These are phyloP conservation scores for Zaprionus bogoriensis DNA, from an alignment of 2,888 invertebrate species.

Conservation along the genomic window DNA sequence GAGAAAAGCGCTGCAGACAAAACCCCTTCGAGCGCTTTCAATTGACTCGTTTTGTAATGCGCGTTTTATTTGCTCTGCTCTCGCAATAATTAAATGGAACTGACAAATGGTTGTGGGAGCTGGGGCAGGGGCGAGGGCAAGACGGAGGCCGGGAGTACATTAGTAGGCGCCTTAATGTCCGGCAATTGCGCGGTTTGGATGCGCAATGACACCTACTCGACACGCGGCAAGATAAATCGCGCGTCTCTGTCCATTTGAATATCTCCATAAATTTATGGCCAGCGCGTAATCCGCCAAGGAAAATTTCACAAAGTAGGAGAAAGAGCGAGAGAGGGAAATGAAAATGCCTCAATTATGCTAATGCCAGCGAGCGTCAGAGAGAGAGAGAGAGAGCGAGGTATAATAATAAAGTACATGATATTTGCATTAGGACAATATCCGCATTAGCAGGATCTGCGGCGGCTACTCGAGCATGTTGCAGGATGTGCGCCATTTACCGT, in stretches of 20 bases:
- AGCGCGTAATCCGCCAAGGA: background rate
- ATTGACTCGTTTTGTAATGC: constrained; percentile 60
- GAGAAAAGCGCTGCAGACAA: background rate
- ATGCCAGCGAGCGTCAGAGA: constrained; percentile 6
- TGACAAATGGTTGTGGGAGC: constrained; percentile 60
- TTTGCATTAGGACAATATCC: constrained; percentile 53
- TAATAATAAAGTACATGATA: constrained; percentile 50
- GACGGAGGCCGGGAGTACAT: no score
- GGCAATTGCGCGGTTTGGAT: no score
- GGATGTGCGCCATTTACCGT: constrained; percentile 47
- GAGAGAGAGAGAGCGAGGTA: background rate
- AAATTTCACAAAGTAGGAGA: no score
- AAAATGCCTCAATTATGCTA: constrained; percentile 63
- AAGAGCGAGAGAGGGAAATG: constrained; percentile 15
- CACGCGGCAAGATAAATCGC: background rate
- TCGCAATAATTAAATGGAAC: constrained; percentile 42
- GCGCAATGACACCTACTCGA: constrained; percentile 48
- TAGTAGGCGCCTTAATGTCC: no score
- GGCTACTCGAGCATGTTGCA: constrained; percentile 16
- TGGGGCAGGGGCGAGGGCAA: background rate
- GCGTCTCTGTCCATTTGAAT: no score
- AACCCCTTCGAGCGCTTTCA: constrained; percentile 42
- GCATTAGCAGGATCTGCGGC: constrained; percentile 39
- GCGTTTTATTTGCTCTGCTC: background rate
- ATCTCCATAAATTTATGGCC: constrained; percentile 1